Conservation (phyloP, 1,140 invertebrate species). For the Hycleus cichorii region DNA sequence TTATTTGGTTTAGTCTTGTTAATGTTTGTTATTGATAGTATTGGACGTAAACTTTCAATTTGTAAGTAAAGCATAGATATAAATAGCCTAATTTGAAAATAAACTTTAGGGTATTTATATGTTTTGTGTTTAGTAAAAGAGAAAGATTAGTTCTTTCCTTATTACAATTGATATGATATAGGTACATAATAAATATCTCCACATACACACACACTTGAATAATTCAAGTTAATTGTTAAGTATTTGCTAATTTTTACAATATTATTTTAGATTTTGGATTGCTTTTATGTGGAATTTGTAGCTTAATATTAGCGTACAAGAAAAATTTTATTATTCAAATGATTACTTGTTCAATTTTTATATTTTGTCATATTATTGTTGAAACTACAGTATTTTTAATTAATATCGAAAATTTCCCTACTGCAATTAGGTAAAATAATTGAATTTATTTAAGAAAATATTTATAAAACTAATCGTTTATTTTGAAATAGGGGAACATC, state of each 20-base stretch:
- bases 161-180: too few relatives aligned
- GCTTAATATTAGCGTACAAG: background rate
- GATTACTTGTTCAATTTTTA: constrained; percentile 1
- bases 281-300: background rate
- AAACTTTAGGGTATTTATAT: constrained; percentile 4
- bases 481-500: constrained; percentile 4
- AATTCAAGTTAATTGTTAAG: background rate
- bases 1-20: constrained; percentile 11
- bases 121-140: background rate
- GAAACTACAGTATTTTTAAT: background rate
- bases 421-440: constrained; percentile 1
- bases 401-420: constrained; percentile 3
- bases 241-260: background rate
- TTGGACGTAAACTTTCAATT: constrained; percentile 14
- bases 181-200: too few relatives aligned
- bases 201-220: too few relatives aligned
- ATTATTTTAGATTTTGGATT: constrained; percentile 8
- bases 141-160: background rate
- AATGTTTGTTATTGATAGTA: constrained; percentile 8
- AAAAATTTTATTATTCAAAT: background rate
- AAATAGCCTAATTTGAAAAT: constrained; percentile 2
- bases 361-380: constrained; percentile 4
- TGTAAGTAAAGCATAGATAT: constrained; percentile 10
- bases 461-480: too few relatives aligned
- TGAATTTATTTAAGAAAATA: background rate